Evolutionary conservation across 2,888 invertebrate species (phyloP), one percentile per base, ranked within the genome.

Genomic region (Drosophila anceps): DNA sequence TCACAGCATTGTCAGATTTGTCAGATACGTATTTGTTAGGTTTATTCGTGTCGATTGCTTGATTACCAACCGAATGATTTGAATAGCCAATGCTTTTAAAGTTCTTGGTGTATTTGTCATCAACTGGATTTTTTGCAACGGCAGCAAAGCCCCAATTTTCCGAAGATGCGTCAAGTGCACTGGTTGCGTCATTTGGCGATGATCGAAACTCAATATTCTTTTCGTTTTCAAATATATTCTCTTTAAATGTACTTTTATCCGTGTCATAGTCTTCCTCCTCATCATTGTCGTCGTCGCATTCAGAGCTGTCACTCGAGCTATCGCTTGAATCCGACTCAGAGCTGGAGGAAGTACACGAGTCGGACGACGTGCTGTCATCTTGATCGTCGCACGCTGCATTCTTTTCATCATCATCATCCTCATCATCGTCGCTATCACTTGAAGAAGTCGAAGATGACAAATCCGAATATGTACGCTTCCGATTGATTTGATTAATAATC

Each of bases 131-230:
- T 81, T 94, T 94, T 27, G 95, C 95, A 75, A 95, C 95, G 29
- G 95, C 95, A 7, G 95, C 95, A 92, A 95, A 95, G 1, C 95
- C 95, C 95, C 95, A 95, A 72, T 92, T 92, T 65, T 92, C 92
- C 57, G 92, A 92, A 41, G 91, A 91, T 4, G 55, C 63, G 18
- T 89, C 85, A 3, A 72, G 43, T 15, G 74, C 67, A 41, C 69
- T 69, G 18, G 76, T 60, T 27, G 79, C 76, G 12, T 74, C 79
- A 46, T 64, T 74, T 50, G 73, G 46, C 41, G 68, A 82, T 48
- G 81, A 70, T 37, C 76, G 69, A 8, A 76, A 65, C 44, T 70
- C 75, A 64, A 77, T 86, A 73, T 84, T 91, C 61, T 84, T 90
- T 46, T 79, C 80, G 55, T 85, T 90, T 41, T 90, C 89, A 59